Percentiles rank a stretch among this genome's conserved stretches.
phyloP scores from a whole-genome alignment of 2,888 invertebrate species.

The Adelphocoris suturalis region DNA sequence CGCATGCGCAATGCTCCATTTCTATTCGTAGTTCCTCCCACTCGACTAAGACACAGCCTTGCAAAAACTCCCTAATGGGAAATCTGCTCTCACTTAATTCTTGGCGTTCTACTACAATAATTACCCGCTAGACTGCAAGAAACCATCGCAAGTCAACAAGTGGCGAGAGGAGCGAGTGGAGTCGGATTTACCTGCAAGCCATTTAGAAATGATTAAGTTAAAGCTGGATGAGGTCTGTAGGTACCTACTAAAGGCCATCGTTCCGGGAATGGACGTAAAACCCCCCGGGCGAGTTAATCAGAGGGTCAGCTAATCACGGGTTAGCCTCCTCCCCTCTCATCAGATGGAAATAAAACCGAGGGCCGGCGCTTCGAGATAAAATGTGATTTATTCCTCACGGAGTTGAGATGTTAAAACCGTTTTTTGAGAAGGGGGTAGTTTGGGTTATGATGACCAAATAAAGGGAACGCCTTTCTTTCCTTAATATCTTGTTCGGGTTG shows the following conservation, averaged over 20 bases:
- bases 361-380: constrained; percentile 27
- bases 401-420: background rate
- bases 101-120: too few species aligned
- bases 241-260: constrained; percentile 19
- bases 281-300: constrained; percentile 28
- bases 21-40: too few species aligned
- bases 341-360: background rate
- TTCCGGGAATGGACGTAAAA: background rate
- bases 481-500: background rate
- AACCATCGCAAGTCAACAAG: background rate
- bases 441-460: constrained; percentile 12
- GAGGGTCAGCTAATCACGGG: constrained; percentile 36
- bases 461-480: background rate
- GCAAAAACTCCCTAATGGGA: too few species aligned
- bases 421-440: background rate
- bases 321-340: constrained; percentile 16
- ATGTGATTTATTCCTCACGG: constrained; percentile 32
- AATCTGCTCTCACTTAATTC: too few species aligned
- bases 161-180: background rate
- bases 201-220: constrained; percentile 36
- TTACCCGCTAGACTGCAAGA: background rate
- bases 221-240: constrained; percentile 29
- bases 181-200: constrained; percentile 3
- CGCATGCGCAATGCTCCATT: too few species aligned
- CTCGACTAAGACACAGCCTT: too few species aligned